Base-by-base conservation (phyloP, 1,140 invertebrate genomes). In the Heliothis subflexa region DNA sequence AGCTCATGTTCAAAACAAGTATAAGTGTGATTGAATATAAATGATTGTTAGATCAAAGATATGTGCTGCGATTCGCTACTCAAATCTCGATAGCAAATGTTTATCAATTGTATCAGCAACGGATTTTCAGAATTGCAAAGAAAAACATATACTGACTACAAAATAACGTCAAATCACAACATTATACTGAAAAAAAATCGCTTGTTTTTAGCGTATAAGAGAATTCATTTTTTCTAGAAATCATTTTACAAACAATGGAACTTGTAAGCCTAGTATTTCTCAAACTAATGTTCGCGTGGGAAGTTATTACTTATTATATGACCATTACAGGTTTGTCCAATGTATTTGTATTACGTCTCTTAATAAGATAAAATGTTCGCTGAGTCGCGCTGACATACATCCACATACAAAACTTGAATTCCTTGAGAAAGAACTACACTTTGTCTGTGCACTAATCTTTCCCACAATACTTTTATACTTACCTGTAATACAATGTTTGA, bases 261-360 rank as follows among this genome's bases (percentile, higher is more conserved):
- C 25, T 66, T 64, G n/a, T 64, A 40, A 64, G 52, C 59, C 16
- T 25, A 50, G 64, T 68, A 50, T 68, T 68, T 68, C 47, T 33
- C 25, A 75, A 50, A 62, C 13, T 45, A 40, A 74, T 16, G 28
- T n/a, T 74, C 13, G 71, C 71, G 55, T 57, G 54, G 71, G 71
- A 74, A 74, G 45, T 28, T 68, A 50, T 50, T 16, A 25, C 50
- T 25, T 40, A 40, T 40, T 40, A 40, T 40, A 40, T 40, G 33
- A 25, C 45, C 16, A 62, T 25, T 50, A 50, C 21, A n/a, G 7
- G 40, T 47, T 66, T 66, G 40, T 68, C 45, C 47, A 50, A 50
- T 50, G 45, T 25, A 25, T n/a, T 18, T 50, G 25, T 49, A 13
- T 18, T 14, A 49, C 18, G 18, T 49, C 16, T 62, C 14, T 18